Evolutionary conservation across 2,888 invertebrate genomes (phyloP).

Genomic region (Onchidella celtica): DNA sequence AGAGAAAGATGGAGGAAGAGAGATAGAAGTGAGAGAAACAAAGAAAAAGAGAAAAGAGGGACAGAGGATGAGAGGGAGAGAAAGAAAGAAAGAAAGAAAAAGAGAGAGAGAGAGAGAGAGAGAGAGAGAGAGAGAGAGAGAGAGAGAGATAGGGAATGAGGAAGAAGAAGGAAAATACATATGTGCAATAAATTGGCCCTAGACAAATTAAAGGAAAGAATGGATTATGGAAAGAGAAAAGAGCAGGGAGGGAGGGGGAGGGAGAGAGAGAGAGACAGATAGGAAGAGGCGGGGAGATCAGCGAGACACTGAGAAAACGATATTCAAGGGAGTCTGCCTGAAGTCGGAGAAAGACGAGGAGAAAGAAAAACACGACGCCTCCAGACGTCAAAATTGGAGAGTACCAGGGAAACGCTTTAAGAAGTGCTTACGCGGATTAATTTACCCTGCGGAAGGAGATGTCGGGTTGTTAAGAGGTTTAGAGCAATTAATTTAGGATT

Average conservation of each 20-base stretch:
- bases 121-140: not conserved
- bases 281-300: not conserved
- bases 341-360: slow-evolving; percentile 6
- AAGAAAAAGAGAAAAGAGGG: not conserved
- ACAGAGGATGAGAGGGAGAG: not conserved
- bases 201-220: not conserved
- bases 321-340: not conserved
- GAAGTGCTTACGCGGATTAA: slow-evolving; percentile 23
- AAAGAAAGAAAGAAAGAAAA: not conserved
- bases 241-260: not conserved
- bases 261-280: not conserved
- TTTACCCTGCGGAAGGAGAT: slow-evolving; percentile 34
- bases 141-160: not conserved
- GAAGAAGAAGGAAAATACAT: not conserved
- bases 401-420: slow-evolving; percentile 17
- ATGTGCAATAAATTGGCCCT: not conserved
- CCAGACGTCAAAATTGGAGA: slow-evolving; percentile 26
- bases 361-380: not conserved
- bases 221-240: not conserved
- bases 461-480: slow-evolving; percentile 39
- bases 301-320: not conserved
- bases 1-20: not conserved
- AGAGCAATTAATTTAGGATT: slow-evolving; percentile 38
- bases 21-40: not conserved
- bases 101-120: not conserved